phyloP scores from a whole-genome alignment of 2,888 invertebrate genomes.

The Sicus ferrugineus region DNA sequence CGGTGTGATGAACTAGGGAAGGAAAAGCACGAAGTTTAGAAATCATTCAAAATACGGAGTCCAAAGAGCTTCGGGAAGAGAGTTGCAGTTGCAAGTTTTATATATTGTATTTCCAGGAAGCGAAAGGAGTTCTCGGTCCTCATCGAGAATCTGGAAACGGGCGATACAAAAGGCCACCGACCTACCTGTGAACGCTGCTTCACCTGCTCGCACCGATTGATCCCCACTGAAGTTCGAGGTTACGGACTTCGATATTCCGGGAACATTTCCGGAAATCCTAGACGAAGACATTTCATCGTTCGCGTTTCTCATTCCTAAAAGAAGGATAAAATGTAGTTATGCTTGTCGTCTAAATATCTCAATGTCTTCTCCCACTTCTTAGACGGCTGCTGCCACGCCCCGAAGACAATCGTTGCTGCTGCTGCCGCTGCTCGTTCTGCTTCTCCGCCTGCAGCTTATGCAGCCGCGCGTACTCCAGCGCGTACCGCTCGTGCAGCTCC shows the following conservation, averaged over 20 bases:
- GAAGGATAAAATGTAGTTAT: background rate
- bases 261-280: slow-evolving; percentile 43
- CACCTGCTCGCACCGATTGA: slow-evolving; percentile 39
- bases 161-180: too few relatives aligned
- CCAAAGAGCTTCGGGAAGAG: background rate
- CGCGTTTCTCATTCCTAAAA: slow-evolving; percentile 45
- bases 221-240: slow-evolving; percentile 44
- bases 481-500: slow-evolving; percentile 83
- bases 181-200: slow-evolving; percentile 42
- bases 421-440: slow-evolving; percentile 54
- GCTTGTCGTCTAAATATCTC: background rate
- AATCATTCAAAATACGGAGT: too few relatives aligned
- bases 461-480: slow-evolving; percentile 81
- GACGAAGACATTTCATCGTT: slow-evolving; percentile 44
- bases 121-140: background rate
- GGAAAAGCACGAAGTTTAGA: too few relatives aligned
- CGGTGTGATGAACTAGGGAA: slow-evolving; percentile 50
- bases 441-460: slow-evolving; percentile 58
- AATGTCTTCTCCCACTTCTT: slow-evolving; percentile 40
- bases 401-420: slow-evolving; percentile 55
- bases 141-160: too few relatives aligned
- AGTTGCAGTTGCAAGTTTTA: background rate
- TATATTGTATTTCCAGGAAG: background rate
- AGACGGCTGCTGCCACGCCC: slow-evolving; percentile 49
- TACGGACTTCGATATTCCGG: slow-evolving; percentile 41